phyloP scores from a whole-genome alignment of 2,113 vertebrate species.

The Cryptotis parvus region DNA sequence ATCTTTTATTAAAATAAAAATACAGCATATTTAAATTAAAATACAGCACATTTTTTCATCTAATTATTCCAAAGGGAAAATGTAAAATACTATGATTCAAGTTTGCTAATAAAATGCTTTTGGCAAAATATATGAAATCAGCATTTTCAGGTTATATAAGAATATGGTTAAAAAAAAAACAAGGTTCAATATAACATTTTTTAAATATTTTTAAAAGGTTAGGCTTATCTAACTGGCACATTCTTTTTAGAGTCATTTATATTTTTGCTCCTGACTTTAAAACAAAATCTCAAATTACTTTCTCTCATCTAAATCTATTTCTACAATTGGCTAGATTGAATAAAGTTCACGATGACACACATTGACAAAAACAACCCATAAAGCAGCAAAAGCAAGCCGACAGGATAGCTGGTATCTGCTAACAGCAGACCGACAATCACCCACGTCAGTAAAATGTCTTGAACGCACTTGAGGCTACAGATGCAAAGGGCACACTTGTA shows the following conservation, averaged over 20 bases:
- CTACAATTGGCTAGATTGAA: neutral
- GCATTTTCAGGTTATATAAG: constrained; percentile 1
- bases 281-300: neutral
- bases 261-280: neutral
- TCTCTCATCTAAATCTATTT: neutral
- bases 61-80: constrained; percentile 44
- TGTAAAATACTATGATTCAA: neutral
- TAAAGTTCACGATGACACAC: neutral
- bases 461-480: neutral
- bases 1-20: constrained; percentile 41
- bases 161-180: constrained; percentile 38
- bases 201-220: neutral
- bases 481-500: neutral
- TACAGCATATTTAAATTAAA: constrained; percentile 28
- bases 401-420: neutral
- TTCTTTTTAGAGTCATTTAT: neutral
- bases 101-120: neutral
- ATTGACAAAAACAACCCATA: neutral
- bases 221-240: neutral
- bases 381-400: constrained; percentile 5
- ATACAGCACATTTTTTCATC: constrained; percentile 1
- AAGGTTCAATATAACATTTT: constrained; percentile 33
- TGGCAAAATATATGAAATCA: neutral
- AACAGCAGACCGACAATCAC: neutral
- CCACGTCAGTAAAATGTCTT: neutral